Base-by-base conservation (phyloP, 2,888 invertebrate genomes). In the Lasius platythorax region DNA sequence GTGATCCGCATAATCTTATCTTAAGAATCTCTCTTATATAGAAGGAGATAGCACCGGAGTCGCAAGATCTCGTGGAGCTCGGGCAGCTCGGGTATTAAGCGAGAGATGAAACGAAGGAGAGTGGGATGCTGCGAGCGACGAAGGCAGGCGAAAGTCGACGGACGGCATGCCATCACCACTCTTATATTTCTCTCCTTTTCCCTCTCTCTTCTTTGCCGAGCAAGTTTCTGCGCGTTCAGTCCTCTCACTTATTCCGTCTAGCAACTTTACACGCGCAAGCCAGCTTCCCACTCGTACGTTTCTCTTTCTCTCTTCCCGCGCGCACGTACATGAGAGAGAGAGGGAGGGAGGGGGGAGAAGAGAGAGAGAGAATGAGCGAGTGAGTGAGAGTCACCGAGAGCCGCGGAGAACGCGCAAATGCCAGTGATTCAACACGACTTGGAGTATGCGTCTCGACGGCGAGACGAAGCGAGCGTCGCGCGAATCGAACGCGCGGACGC, bases 131-230 rank as follows among this genome's bases (percentile, higher is more conserved):
- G 91, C 87, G 84, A 88, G 88, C 72, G 82, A 86, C 68, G 66
- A 82, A 81, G 83, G 89, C 89, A 91, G 93, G 94, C 94, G 94
- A 95, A 94, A 95, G 95, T 95, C 95, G 95, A 94, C 93, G 94
- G 93, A 94, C 95, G 92, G 93, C 95, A 94, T 95, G 94, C 95
- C 95, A 94, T 94, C 91, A 85, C 82, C 75, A 84, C 82, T 79
- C 58, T 79, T 81, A 66, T 50, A 5, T 37, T 11, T 53, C 37
- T 66, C 18, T 76, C 40, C 53, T 23, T 53, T 15, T 56, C 63
- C 8, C 33, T 46, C 56, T 79, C 84, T 85, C 79, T 67, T 66
- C 78, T 76, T 68, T 70, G 70, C 83, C 82, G 43, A n/a, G 56
- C 66, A 66, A 64, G 63, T 75, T 82, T 82, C 76, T 82, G 81